Evolutionary conservation across 2,797 vertebrate genomes (phyloP), one percentile per base, ranked within the genome.

Genomic region (Epinephelus coioides): DNA sequence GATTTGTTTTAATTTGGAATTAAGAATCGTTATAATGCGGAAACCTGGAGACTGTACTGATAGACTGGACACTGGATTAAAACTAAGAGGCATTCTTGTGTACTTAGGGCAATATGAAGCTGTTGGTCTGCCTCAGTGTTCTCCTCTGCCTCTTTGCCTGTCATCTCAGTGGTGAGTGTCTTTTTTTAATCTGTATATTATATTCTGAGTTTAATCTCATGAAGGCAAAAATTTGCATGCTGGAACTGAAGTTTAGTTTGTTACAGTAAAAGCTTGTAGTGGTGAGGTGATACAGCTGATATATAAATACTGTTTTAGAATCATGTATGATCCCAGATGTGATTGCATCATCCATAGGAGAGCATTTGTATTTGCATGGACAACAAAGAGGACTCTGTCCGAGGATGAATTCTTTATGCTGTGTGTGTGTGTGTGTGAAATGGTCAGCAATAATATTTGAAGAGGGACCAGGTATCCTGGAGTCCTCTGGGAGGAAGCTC

Each of bases 41-140:
- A 34, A 34, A 34, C 34, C 6, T 8, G 34, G 34, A 34, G 8
- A 34, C 27, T 55, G 17, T 1, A 2, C 7, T 59, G 2, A 43
- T 19, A 3, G 40, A 14, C 40, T 14, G 10, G 34, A 15, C 5
- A 4, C 1, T 76, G 27, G 11, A 15, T 46, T 40, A 25, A 67
- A 54, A 43, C 34, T 0, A 34, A 14, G 14, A 34, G 25, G 2
- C 1, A 4, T 60, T 53, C 64, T 34, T 59, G 15, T 82, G 60
- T 0, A 2, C 66, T 57, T 4, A 84, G 78, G 56, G 47, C 12
- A 88, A 73, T 65, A 96, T 96, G 96, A 95, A 95, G 92, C 74
- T 80, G 76, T 19, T 89, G 83, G 18, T 94, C 17, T 81, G 83
- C 72, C 46, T 94, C 54, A 49, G 87, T 55, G 67, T 86, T 56